phyloP scores from a whole-genome alignment of 2,797 vertebrate species.

The Sebastes cheni region DNA sequence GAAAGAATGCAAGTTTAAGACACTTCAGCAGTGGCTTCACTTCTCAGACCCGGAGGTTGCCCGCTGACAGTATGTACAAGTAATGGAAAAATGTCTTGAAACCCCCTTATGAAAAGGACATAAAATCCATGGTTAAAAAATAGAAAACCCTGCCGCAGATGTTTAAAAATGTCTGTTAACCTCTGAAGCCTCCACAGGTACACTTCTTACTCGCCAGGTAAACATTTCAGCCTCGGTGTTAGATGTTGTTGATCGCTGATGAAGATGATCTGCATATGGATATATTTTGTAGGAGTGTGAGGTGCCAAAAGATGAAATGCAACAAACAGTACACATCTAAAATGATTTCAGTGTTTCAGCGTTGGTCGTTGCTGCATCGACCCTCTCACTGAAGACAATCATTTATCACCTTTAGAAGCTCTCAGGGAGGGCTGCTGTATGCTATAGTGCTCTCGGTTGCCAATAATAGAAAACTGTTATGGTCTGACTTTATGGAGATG shows the following conservation, averaged over 20 bases:
- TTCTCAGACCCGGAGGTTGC: too few relatives aligned
- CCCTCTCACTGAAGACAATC: background rate
- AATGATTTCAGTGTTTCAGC: background rate
- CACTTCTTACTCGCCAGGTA: background rate
- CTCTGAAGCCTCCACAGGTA: too few relatives aligned
- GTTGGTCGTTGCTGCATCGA: background rate
- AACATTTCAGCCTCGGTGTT: background rate
- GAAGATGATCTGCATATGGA: background rate
- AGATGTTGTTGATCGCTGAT: background rate
- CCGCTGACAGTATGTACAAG: background rate
- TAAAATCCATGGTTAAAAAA: background rate
- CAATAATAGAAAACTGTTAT: background rate
- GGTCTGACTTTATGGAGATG: background rate
- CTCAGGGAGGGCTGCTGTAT: background rate
- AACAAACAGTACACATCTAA: background rate
- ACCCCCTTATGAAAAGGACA: background rate
- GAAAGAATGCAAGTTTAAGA: too few relatives aligned
- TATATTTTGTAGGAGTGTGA: background rate
- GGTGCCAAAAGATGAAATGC: background rate
- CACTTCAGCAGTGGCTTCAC: too few relatives aligned
- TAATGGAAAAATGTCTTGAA: background rate
- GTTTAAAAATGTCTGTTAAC: background rate
- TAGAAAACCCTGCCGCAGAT: background rate
- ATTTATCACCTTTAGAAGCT: background rate
- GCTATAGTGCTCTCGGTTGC: background rate